These are phyloP conservation scores for Drosophila oshimai DNA, from an alignment of 1,140 invertebrate species.

Conservation along the genomic window DNA sequence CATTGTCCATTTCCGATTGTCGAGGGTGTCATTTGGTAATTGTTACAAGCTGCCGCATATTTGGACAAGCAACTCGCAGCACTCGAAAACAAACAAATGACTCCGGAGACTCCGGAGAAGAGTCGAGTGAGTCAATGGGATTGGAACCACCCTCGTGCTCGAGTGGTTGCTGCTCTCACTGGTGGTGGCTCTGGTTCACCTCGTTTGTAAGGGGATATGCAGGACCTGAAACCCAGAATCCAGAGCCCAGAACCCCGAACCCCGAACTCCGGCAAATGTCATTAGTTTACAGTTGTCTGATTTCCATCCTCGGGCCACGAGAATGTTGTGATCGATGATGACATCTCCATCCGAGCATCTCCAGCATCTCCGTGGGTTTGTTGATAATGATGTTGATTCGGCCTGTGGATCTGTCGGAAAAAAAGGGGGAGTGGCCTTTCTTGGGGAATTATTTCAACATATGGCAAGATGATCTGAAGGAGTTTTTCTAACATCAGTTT, in stretches of 20 bases:
- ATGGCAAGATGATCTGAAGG: slow-evolving; percentile 3
- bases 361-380: background rate
- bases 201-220: slow-evolving; percentile 58
- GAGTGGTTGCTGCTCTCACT: background rate
- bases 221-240: background rate
- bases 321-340: slow-evolving; percentile 75
- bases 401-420: background rate
- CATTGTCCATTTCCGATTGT: slow-evolving; percentile 41
- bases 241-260: background rate
- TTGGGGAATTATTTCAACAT: background rate
- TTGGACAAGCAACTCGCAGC: slow-evolving; percentile 57
- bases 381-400: slow-evolving; percentile 37
- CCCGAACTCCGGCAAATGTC: slow-evolving; percentile 32
- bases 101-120: slow-evolving; percentile 8
- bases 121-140: background rate
- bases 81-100: slow-evolving; percentile 76
- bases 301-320: slow-evolving; percentile 39
- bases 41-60: slow-evolving; percentile 80
- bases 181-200: slow-evolving; percentile 5
- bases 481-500: too few relatives aligned
- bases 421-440: background rate
- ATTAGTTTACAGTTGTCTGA: slow-evolving; percentile 78
- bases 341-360: slow-evolving; percentile 35
- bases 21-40: slow-evolving; percentile 82
- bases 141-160: slow-evolving; percentile 51